Conservation (phyloP, 92 coral and sea anemone species). For the Phenganax subtilis region DNA sequence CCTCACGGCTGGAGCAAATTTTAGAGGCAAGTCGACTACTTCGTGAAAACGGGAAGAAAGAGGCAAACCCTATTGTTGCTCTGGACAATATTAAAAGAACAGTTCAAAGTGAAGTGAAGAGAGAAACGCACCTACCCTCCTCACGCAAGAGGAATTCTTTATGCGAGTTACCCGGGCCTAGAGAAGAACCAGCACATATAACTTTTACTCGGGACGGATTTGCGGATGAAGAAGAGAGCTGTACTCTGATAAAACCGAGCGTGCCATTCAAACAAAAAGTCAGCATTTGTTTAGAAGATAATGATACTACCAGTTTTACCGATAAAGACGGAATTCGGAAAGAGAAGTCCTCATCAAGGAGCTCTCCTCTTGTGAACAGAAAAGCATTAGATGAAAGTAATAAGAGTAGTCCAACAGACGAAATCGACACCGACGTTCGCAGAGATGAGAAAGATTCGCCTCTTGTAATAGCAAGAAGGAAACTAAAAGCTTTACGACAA, state of each 20-base stretch:
- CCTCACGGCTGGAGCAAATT: neutral
- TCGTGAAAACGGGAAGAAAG: neutral
- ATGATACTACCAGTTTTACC: neutral
- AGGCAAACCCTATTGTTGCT: neutral
- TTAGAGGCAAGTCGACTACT: neutral
- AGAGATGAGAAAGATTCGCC: constrained; percentile 40
- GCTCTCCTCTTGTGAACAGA: neutral
- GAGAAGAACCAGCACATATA: neutral
- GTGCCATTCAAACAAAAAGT: neutral
- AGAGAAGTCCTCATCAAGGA: neutral
- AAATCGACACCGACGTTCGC: neutral
- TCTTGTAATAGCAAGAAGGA: neutral
- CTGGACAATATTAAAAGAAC: neutral
- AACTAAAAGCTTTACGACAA: neutral
- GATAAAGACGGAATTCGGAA: neutral
- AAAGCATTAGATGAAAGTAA: neutral
- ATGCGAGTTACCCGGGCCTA: too few species aligned
- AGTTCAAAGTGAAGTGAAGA: neutral
- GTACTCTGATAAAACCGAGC: neutral
- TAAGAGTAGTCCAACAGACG: neutral
- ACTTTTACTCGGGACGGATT: neutral
- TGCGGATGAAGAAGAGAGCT: neutral
- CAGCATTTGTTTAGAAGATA: neutral
- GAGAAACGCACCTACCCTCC: neutral
- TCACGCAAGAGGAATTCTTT: neutral